Base-by-base conservation (phyloP, 2,888 invertebrate genomes). In the Falcaria lacertinaria region DNA sequence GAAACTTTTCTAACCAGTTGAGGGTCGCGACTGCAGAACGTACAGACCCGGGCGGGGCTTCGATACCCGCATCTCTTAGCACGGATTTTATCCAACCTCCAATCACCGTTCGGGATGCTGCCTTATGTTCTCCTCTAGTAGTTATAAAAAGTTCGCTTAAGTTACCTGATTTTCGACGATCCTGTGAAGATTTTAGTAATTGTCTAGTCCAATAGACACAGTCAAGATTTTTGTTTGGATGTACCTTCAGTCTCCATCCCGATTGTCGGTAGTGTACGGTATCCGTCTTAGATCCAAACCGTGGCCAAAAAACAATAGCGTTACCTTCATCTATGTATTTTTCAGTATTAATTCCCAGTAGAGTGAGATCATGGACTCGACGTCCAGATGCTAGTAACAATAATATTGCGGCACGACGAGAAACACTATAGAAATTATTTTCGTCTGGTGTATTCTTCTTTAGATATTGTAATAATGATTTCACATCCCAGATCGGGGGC, bases 341-440 rank as follows among this genome's bases (percentile, higher is more conserved):
- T 11, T 42, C 22, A 4, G 14, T n/a, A 11, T 41, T 19, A 2
- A 49, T 32, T 4, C 16, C 8, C 3, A 46, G 28, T 7, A 49
- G 19, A 1, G 49, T 49, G 19, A 50, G 34, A 33, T 47, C 43
- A 32, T 47, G 50, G 11, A 50, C 44, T 33, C 46, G 32, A 6
- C 50, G 34, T 4, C 46, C 50, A 4, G 44, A 50, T 17, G 42
- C 42, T 15, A 49, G 15, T 4, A 47, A 14, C 4, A 47, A 22
- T 17, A 50, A 25, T 0, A 38, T 34, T 5, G 46, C 49, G 13
- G 40, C 34, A n/a, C 40, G 43, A 1, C 45, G 34, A 1, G 43
- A 41, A 2, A 43, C 41, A 7, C 39, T 34, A 19, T 41, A 45
- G 7, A 48, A 19, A 34, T 36, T 43, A 8, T 43, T 22, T 4